phyloP scores from a whole-genome alignment of 2,113 vertebrate species.

The Spilogale gracilis region DNA sequence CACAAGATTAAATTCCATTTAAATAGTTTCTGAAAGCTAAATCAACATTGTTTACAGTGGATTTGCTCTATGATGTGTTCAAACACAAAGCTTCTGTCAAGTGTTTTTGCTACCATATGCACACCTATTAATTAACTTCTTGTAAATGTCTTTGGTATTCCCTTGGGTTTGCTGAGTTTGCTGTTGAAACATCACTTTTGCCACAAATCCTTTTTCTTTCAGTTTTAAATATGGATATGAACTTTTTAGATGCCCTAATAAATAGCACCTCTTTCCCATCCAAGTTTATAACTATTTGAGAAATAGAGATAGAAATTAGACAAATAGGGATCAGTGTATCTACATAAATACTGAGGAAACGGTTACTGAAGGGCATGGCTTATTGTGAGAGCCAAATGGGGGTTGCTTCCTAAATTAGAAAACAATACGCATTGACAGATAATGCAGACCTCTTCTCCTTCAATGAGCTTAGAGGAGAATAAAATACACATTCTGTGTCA shows the following conservation, averaged over 20 bases:
- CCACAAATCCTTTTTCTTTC: constrained; percentile 27
- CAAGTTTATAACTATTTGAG: not conserved
- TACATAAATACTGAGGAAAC: not conserved
- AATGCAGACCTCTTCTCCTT: not conserved
- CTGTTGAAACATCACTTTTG: constrained; percentile 27
- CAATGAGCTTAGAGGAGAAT: not conserved
- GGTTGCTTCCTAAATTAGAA: not conserved
- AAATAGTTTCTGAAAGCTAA: constrained; percentile 61
- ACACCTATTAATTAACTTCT: constrained; percentile 73
- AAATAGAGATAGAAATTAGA: not conserved
- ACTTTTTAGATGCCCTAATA: not conserved
- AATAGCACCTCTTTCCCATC: not conserved
- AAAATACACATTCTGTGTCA: not conserved
- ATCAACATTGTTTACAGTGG: constrained; percentile 29
- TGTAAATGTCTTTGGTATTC: constrained; percentile 57
- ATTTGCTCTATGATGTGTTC: constrained; percentile 42
- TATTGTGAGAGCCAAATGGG: not conserved
- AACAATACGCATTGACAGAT: not conserved
- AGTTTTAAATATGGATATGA: constrained; percentile 20
- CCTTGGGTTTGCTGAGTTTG: constrained; percentile 27
- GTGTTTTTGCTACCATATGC: constrained; percentile 55
- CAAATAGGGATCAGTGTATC: not conserved
- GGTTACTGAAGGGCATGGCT: not conserved
- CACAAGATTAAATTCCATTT: constrained; percentile 36
- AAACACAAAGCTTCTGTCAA: constrained; percentile 66